Evolutionary conservation across 2,797 vertebrate genomes (phyloP).

Genomic region (Ficedula albicollis): DNA sequence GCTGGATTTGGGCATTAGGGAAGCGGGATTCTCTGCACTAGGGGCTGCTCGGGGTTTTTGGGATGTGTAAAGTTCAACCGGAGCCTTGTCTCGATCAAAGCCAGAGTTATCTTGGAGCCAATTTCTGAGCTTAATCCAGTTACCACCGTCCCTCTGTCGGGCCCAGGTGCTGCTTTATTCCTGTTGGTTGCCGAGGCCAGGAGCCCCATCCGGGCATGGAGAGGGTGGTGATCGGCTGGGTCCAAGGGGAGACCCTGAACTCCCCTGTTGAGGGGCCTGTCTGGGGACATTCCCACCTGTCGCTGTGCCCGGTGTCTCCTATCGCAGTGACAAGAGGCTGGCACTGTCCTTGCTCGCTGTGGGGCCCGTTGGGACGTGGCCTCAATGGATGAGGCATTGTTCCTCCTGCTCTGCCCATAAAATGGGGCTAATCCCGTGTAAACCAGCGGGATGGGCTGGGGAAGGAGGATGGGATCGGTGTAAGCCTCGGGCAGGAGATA

Average conservation of each 20-base stretch:
- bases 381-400: fast-evolving
- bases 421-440: neutral
- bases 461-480: neutral
- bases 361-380: fast-evolving
- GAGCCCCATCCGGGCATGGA: neutral
- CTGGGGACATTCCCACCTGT: neutral
- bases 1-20: fast-evolving
- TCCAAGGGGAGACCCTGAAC: neutral
- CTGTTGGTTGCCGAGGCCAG: neutral
- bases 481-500: neutral
- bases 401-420: neutral
- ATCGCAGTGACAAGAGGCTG: fast-evolving
- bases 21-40: fast-evolving
- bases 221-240: fast-evolving
- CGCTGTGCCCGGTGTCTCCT: fast-evolving
- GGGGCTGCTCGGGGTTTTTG: neutral
- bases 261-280: neutral
- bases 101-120: neutral
- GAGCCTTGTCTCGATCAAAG: neutral
- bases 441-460: neutral
- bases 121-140: neutral
- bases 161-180: neutral
- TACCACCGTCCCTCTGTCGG: neutral
- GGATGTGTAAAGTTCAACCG: fast-evolving
- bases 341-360: fast-evolving